Evolutionary conservation across 2,888 invertebrate species (phyloP).

Genomic region (Acholoe squamosa): DNA sequence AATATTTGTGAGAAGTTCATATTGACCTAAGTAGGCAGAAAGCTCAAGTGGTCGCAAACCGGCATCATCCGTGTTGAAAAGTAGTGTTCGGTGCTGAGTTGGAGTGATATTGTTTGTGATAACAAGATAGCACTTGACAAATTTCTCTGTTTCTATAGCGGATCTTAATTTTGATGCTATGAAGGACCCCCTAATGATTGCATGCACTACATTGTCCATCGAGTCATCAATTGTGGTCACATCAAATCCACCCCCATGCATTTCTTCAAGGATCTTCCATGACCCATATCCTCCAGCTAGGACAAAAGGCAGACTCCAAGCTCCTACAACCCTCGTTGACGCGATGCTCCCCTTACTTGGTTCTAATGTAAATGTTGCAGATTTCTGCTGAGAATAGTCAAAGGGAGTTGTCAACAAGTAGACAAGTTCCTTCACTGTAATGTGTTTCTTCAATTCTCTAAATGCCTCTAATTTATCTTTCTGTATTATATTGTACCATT

Average conservation of each 20-base stretch:
- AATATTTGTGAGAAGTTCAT: background rate
- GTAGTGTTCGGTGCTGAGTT: background rate
- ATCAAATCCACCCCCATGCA: background rate
- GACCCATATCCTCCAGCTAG: background rate
- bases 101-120: background rate
- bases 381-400: background rate
- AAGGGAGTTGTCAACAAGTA: background rate
- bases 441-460: background rate
- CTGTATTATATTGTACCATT: background rate
- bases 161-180: background rate
- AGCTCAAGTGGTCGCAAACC: background rate
- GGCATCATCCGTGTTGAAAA: background rate
- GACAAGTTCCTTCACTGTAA: background rate
- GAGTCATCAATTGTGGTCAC: background rate
- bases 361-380: background rate
- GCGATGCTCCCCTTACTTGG: background rate
- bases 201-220: background rate
- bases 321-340: background rate
- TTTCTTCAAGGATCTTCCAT: background rate
- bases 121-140: background rate
- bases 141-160: background rate
- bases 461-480: background rate
- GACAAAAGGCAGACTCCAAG: background rate
- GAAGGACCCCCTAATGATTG: background rate
- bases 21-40: conserved; percentile 7